A percentile compares a stretch with the other conserved stretches of the same genome.
Evolutionary conservation across 2,797 vertebrate genomes (phyloP).

Genomic region (Acanthurus tractus): DNA sequence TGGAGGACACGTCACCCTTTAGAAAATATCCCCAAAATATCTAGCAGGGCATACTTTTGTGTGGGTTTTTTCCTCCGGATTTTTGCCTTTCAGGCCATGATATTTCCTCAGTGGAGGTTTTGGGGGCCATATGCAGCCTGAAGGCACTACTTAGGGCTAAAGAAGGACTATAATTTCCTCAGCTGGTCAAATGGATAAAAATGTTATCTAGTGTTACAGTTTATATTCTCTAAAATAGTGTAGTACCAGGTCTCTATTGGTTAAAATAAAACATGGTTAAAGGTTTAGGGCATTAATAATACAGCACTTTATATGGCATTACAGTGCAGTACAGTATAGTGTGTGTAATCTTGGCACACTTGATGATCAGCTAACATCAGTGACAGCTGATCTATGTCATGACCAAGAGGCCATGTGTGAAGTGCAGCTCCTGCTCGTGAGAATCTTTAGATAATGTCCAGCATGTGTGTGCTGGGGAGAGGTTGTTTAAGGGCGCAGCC

Average conservation of each 20-base stretch:
- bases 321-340: background rate
- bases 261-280: background rate
- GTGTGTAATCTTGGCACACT: too few species aligned
- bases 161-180: background rate
- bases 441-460: constrained; percentile 4
- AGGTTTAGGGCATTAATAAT: background rate
- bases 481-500: constrained; percentile 32
- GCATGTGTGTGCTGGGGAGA: constrained; percentile 1
- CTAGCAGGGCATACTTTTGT: too few species aligned
- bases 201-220: background rate
- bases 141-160: background rate
- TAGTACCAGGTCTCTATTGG: background rate
- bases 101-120: background rate
- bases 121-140: background rate
- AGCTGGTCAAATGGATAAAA: background rate
- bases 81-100: background rate
- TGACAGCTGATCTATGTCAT: background rate
- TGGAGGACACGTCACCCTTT: background rate
- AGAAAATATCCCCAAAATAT: background rate
- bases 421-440: background rate
- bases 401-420: constrained; percentile 1
- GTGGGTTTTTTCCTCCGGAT: background rate
- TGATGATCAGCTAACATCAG: background rate
- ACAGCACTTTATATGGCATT: background rate
- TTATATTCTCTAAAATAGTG: background rate